Conservation (phyloP, 2,888 invertebrate genomes). For the Saturnia japonica region DNA sequence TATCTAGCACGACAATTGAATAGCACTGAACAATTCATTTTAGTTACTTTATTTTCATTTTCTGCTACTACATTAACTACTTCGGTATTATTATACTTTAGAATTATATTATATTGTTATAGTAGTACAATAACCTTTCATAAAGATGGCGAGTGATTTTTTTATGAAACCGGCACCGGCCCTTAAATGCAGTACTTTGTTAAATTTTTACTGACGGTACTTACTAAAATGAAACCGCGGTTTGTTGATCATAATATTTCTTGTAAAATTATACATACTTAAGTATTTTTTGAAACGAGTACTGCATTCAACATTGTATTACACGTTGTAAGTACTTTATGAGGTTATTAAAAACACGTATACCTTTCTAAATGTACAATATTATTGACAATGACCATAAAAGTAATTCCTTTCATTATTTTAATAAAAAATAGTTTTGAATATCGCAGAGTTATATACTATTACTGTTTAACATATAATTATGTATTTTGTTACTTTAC, state of each 20-base stretch:
- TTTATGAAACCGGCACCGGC: slow-evolving; percentile 1
- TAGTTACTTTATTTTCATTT: not conserved
- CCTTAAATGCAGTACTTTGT: not conserved
- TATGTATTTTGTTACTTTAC: not conserved
- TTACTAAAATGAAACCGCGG: slow-evolving; percentile 5
- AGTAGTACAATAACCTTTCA: no score
- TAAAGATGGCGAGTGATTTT: not conserved
- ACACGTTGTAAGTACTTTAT: not conserved
- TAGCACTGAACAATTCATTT: not conserved
- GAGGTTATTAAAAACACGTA: not conserved
- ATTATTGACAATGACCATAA: not conserved
- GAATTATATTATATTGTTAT: no score
- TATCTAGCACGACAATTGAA: no score
- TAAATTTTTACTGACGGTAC: not conserved
- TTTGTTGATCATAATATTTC: not conserved
- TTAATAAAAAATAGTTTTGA: not conserved
- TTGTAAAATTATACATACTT: not conserved
- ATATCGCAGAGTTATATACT: not conserved
- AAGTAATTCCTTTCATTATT: not conserved
- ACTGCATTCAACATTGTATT: slow-evolving; percentile 5
- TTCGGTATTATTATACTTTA: no score
- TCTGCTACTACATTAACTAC: not conserved
- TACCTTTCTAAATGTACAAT: not conserved
- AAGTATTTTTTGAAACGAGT: not conserved
- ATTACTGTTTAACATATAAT: not conserved